Evolutionary conservation across 2,113 vertebrate species (phyloP).

Genomic region (Saguinus midas): DNA sequence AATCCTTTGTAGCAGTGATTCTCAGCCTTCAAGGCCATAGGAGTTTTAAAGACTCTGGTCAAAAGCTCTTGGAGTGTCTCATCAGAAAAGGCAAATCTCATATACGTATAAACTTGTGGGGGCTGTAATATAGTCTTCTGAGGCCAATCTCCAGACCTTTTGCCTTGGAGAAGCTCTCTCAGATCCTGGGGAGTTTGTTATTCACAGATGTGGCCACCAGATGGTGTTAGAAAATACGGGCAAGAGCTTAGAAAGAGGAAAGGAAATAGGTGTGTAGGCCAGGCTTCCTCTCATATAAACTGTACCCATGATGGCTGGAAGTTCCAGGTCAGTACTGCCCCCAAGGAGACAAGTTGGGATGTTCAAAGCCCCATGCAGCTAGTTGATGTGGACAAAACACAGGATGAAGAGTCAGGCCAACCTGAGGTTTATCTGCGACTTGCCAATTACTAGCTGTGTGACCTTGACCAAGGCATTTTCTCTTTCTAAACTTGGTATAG

Average conservation of each 20-base stretch:
- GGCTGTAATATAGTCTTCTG: neutral
- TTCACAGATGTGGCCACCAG: conserved; percentile 61
- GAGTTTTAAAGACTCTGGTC: neutral
- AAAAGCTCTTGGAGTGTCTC: neutral
- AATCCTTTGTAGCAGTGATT: neutral
- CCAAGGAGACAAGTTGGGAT: neutral
- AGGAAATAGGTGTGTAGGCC: neutral
- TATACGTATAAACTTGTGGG: neutral
- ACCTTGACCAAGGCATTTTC: neutral
- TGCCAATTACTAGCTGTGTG: neutral
- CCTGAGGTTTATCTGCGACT: neutral
- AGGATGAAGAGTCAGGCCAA: neutral
- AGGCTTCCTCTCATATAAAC: neutral
- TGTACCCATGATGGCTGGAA: neutral
- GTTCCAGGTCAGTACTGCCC: neutral
- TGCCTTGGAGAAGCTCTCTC: neutral
- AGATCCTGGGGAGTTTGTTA: neutral
- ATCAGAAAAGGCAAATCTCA: neutral
- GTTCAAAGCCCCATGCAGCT: neutral
- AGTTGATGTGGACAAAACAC: accelerated
- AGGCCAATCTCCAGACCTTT: neutral
- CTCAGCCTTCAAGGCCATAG: neutral
- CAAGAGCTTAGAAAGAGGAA: neutral
- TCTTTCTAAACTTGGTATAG: neutral
- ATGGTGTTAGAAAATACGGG: conserved; percentile 57